A percentile compares a stretch with the other conserved stretches of the same genome.
Conservation (phyloP, 2,888 invertebrate species). For the Pollenia angustigena region DNA sequence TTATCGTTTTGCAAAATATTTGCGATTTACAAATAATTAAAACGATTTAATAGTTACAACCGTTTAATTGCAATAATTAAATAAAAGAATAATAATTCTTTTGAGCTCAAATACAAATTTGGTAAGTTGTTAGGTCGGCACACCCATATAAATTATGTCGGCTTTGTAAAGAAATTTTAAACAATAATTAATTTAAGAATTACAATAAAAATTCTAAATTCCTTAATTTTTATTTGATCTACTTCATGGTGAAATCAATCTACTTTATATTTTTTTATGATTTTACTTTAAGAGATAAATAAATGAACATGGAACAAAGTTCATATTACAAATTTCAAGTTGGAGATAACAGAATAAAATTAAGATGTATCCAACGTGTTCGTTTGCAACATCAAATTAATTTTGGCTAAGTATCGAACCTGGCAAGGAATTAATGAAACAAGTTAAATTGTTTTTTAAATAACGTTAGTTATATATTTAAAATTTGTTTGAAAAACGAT, state of each 20-base stretch:
- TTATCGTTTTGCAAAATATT: slow-evolving; percentile 32
- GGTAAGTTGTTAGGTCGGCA: slow-evolving; percentile 30
- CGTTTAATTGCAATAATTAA: background rate
- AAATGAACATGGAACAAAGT: slow-evolving; percentile 43
- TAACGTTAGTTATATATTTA: no score
- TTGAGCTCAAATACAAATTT: background rate
- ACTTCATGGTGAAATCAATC: no score
- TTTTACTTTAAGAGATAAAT: background rate
- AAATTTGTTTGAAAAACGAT: no score
- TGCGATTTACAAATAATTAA: background rate
- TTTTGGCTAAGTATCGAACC: background rate
- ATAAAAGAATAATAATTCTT: background rate
- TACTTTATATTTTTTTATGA: background rate
- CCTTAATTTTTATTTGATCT: no score
- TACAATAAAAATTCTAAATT: background rate
- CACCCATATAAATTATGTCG: background rate
- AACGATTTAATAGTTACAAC: background rate
- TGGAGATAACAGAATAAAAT: background rate
- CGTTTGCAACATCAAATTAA: slow-evolving; percentile 26
- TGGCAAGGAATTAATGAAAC: background rate
- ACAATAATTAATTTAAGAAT: background rate
- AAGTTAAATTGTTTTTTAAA: no score
- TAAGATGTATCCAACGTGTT: background rate
- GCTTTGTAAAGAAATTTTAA: no score
- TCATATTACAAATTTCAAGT: slow-evolving; percentile 30